Conservation (phyloP, 1,140 invertebrate species). For the Prorops nasuta region DNA sequence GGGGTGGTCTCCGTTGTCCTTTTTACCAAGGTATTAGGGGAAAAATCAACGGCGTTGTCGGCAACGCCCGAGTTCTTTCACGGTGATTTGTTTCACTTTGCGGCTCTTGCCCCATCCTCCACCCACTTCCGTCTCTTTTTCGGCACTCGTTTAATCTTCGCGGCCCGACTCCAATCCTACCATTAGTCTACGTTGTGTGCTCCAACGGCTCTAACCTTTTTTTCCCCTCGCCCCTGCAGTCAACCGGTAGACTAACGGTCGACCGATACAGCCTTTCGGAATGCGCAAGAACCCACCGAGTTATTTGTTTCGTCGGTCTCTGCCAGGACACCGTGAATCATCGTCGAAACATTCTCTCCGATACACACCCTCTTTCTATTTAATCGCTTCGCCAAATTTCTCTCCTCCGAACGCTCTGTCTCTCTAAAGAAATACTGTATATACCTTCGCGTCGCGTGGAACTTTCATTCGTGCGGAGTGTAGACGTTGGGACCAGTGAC, state of each 20-base stretch:
- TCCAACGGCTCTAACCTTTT: neutral
- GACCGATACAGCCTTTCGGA: slow-evolving; percentile 12
- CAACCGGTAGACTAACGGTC: too few relatives aligned
- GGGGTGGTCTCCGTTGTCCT: slow-evolving; percentile 1
- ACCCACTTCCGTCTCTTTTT: slow-evolving; percentile 21
- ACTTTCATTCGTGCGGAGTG: too few relatives aligned
- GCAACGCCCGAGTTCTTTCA: slow-evolving; percentile 15
- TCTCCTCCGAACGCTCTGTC: too few relatives aligned
- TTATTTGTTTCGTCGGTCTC: too few relatives aligned
- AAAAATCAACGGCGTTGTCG: slow-evolving; percentile 24
- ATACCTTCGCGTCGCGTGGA: too few relatives aligned
- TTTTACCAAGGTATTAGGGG: slow-evolving; percentile 16
- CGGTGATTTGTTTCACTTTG: slow-evolving; percentile 34
- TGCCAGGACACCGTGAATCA: too few relatives aligned
- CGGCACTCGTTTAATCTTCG: slow-evolving; percentile 29
- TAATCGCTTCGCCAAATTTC: too few relatives aligned
- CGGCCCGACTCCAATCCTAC: slow-evolving; percentile 20
- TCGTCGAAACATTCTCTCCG: too few relatives aligned
- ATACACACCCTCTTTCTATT: too few relatives aligned
- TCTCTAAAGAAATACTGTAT: too few relatives aligned
- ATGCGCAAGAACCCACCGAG: too few relatives aligned
- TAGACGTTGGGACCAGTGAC: too few relatives aligned
- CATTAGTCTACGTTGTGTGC: slow-evolving; percentile 21
- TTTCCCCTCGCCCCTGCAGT: slow-evolving; percentile 1
- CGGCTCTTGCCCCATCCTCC: slow-evolving; percentile 8